These are phyloP conservation scores for Spermophilus dauricus DNA, from an alignment of 2,113 vertebrate genomes.

Conservation along the genomic window DNA sequence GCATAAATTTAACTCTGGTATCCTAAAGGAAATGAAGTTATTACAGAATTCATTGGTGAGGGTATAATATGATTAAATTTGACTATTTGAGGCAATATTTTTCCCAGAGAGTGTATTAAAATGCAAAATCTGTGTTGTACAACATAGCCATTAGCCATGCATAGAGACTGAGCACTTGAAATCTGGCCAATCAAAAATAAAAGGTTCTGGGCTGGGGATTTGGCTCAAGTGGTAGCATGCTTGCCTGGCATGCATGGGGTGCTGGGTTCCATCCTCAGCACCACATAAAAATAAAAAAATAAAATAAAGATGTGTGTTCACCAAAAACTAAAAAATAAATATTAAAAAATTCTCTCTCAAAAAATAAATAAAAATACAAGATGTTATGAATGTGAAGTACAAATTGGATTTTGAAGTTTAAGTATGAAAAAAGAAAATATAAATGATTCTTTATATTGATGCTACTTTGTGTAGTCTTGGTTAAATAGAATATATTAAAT, in stretches of 20 bases:
- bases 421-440: neutral
- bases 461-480: neutral
- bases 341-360: too few species aligned
- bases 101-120: neutral
- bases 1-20: neutral
- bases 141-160: neutral
- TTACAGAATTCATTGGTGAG: neutral
- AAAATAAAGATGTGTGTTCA: too few species aligned
- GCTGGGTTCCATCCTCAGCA: too few species aligned
- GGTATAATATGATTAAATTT: neutral
- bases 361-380: too few species aligned
- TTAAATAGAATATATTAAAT: neutral
- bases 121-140: neutral
- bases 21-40: conserved; percentile 23
- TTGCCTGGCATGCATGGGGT: too few species aligned
- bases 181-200: neutral
- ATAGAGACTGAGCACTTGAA: neutral
- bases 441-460: neutral
- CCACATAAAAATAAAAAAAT: too few species aligned
- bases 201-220: neutral
- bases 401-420: neutral
- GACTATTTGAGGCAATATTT: neutral
- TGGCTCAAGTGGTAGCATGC: too few species aligned
- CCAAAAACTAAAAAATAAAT: too few species aligned
- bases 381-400: neutral